phyloP scores from a whole-genome alignment of 2,888 invertebrate species.

The Smittia sp. region DNA sequence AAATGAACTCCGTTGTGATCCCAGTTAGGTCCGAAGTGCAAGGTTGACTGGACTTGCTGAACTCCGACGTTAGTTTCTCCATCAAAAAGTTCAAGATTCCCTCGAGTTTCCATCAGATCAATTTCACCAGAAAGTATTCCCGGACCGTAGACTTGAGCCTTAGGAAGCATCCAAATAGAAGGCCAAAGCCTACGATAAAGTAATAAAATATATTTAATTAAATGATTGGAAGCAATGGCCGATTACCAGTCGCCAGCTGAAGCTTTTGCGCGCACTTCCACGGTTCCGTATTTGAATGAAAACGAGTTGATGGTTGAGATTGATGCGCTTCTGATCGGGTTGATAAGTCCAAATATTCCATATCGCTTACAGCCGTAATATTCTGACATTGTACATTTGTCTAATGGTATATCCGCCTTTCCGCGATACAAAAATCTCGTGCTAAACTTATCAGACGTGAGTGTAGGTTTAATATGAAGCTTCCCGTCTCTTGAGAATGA shows the following conservation, averaged over 20 bases:
- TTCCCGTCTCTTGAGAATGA: constrained; percentile 60
- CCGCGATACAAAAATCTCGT: constrained; percentile 57
- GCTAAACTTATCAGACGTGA: constrained; percentile 59
- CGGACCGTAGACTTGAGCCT: constrained; percentile 57
- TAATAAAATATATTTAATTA: too few species aligned
- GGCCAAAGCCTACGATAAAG: too few species aligned
- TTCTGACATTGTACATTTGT: constrained; percentile 60
- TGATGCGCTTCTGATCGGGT: constrained; percentile 67
- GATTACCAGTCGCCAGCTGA: constrained; percentile 72
- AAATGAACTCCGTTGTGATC: constrained; percentile 15
- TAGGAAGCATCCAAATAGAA: constrained; percentile 70
- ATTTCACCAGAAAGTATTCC: constrained; percentile 59
- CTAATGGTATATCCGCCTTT: constrained; percentile 61
- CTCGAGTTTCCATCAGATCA: constrained; percentile 66
- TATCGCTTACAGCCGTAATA: constrained; percentile 61
- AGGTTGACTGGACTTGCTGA: constrained; percentile 60
- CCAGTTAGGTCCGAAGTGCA: constrained; percentile 64
- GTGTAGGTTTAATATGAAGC: constrained; percentile 60
- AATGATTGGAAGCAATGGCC: too few species aligned
- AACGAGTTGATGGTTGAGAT: constrained; percentile 63
- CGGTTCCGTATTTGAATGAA: constrained; percentile 63
- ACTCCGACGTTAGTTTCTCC: constrained; percentile 58
- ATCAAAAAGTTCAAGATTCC: constrained; percentile 46
- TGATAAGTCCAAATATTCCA: constrained; percentile 58
- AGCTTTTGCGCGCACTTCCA: constrained; percentile 65